Conservation (phyloP, 2,797 vertebrate species). For the Hoplostethus mediterraneus region DNA sequence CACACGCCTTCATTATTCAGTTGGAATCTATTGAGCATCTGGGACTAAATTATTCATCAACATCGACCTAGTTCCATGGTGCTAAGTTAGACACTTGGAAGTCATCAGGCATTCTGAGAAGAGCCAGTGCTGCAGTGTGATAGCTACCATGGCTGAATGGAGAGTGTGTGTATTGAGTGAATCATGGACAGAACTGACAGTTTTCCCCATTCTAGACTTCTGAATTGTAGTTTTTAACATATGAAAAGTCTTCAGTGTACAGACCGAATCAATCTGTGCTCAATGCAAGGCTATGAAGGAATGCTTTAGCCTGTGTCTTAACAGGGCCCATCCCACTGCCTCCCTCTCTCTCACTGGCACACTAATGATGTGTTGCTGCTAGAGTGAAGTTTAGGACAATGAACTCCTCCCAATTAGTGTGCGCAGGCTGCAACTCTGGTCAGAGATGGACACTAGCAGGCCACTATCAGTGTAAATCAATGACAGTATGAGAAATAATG, state of each 20-base stretch:
- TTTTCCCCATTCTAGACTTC: slow-evolving; percentile 30
- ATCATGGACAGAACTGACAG: slow-evolving; percentile 24
- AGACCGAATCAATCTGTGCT: slow-evolving; percentile 3
- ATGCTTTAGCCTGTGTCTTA: slow-evolving; percentile 24
- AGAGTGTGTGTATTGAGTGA: slow-evolving; percentile 13
- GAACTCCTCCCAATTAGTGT: slow-evolving; percentile 77
- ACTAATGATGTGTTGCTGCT: slow-evolving; percentile 77
- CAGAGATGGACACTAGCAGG: slow-evolving; percentile 57
- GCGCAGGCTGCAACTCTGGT: slow-evolving; percentile 56
- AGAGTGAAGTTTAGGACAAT: slow-evolving; percentile 70
- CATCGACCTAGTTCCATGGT: slow-evolving; percentile 84
- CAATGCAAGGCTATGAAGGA: slow-evolving; percentile 17
- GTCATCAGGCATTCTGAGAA: slow-evolving; percentile 77
- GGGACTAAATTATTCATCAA: slow-evolving; percentile 85
- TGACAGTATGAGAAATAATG: slow-evolving; percentile 64
- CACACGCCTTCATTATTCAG: slow-evolving; percentile 82
- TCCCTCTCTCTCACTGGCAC: slow-evolving; percentile 35
- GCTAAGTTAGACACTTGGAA: slow-evolving; percentile 82
- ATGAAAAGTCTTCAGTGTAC: slow-evolving; percentile 28
- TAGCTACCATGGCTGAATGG: slow-evolving; percentile 63
- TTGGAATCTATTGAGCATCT: slow-evolving; percentile 85
- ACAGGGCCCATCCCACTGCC: slow-evolving; percentile 42
- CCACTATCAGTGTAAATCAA: slow-evolving; percentile 54
- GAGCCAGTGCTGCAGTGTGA: slow-evolving; percentile 67
- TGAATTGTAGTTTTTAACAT: slow-evolving; percentile 11